Base-by-base conservation (phyloP, 2,113 vertebrate genomes). In the Chaetodon trifascialis region DNA sequence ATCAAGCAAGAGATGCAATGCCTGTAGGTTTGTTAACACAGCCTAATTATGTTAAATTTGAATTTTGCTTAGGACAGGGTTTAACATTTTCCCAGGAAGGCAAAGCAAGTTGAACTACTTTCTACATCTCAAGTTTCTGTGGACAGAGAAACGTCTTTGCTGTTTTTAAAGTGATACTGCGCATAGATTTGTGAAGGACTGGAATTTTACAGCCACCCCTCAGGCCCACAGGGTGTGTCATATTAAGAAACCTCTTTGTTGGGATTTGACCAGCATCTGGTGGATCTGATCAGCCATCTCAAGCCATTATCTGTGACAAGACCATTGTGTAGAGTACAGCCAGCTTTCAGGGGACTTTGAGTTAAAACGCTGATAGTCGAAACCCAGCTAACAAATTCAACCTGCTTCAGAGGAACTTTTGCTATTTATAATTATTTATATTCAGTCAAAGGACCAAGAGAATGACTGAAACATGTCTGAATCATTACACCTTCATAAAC, bases 401-500 rank as follows among this genome's bases (percentile, higher is more conserved):
- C 40, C 44, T 81, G 55, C 47, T 42, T 23, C 30, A 74, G n/a
- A 62, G n/a, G 2, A 40, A 73, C 1, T 30, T 59, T 63, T 76
- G 3, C 16, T 69, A 15, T 36, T 49, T 58, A 19, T 0, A 64
- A 63, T 23, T 66, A 11, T 42, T 49, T 25, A 42, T 46, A 56
- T 73, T 72, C 5, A 77, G 21, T 69, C 55, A 51, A 77, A 67
- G 73, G 72, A 85, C 60, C 65, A 72, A 64, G 19, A 51, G 42
- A 67, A 81, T 65, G 70, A 63, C 14, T 52, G 49, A 34, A 46
- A 68, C 55, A 47, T 64, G 51, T 58, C 65, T 55, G 40, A 67
- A 65, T 69, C 6, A 52, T 23, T 67, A 51, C 60, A 52, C 81
- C 17, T 6, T 58, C 14, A 64, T 58, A 9, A 67, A 38, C 52